phyloP scores from a whole-genome alignment of 2,797 vertebrate species.

The Rhinichthys osculus region DNA sequence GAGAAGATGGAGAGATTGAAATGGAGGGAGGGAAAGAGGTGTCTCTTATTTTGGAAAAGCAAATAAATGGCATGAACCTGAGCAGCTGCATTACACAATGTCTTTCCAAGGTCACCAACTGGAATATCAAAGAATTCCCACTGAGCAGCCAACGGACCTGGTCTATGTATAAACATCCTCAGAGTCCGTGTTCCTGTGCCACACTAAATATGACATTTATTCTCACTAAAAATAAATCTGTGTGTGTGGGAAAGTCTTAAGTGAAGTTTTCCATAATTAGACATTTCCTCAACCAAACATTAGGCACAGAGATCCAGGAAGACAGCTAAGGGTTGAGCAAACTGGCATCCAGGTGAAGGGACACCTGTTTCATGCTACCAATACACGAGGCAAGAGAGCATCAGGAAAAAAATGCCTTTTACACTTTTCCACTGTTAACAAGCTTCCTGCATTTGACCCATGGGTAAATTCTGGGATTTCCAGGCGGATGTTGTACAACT shows the following conservation, averaged over 20 bases:
- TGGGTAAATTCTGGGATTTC: conserved; percentile 58
- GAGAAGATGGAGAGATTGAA: conserved; percentile 31
- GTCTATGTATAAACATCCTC: conserved; percentile 36
- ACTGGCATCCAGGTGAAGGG: conserved; percentile 31
- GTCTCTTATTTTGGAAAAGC: conserved; percentile 51
- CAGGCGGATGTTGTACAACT: conserved; percentile 47
- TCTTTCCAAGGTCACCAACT: conserved; percentile 44
- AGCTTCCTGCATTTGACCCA: conserved; percentile 63
- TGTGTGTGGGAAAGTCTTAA: conserved; percentile 52
- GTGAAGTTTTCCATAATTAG: conserved; percentile 50
- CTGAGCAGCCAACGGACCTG: conserved; percentile 29
- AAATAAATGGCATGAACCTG: conserved; percentile 35
- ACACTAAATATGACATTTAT: conserved; percentile 45
- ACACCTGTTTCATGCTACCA: conserved; percentile 42
- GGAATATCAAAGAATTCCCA: conserved; percentile 49
- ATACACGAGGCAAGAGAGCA: conserved; percentile 22
- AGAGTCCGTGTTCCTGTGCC: conserved; percentile 19
- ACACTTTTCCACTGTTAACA: conserved; percentile 59
- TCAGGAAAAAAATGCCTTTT: conserved; percentile 59
- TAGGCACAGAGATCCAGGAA: conserved; percentile 25
- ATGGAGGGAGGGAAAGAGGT: conserved; percentile 35
- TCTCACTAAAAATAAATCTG: conserved; percentile 53
- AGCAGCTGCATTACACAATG: conserved; percentile 28
- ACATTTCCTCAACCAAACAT: conserved; percentile 28
- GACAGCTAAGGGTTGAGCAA: conserved; percentile 35